These are phyloP conservation scores for Drosophila ironensis DNA, from an alignment of 1,140 invertebrate genomes.

Conservation along the genomic window DNA sequence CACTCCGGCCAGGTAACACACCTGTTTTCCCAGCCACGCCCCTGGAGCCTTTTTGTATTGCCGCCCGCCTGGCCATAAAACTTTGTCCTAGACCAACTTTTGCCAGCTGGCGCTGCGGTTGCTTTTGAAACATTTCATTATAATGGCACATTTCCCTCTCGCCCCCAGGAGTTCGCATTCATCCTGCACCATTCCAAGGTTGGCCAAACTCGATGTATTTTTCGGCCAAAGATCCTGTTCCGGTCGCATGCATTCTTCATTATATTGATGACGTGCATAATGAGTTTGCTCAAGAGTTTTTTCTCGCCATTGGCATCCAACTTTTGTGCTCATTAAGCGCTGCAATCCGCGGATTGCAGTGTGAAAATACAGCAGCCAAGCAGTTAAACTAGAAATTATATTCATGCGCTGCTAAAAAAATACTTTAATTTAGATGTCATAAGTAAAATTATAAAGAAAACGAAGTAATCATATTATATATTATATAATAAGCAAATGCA, in stretches of 20 bases:
- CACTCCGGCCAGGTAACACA: slow-evolving; percentile 34
- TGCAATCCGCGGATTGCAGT: slow-evolving; percentile 4
- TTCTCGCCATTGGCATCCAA: not conserved
- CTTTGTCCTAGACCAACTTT: slow-evolving; percentile 81
- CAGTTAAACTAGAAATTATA: slow-evolving; percentile 7
- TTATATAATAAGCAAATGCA: too few relatives aligned
- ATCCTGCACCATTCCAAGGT: slow-evolving; percentile 51
- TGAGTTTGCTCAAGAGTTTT: slow-evolving; percentile 8
- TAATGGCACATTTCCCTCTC: slow-evolving; percentile 21
- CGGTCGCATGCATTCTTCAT: slow-evolving; percentile 5
- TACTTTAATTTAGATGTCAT: not conserved
- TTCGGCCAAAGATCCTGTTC: slow-evolving; percentile 5
- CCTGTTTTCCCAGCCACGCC: slow-evolving; percentile 1
- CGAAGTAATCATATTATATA: too few relatives aligned
- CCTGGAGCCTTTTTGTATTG: not conserved
- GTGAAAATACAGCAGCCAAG: not conserved
- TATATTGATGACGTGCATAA: slow-evolving; percentile 48
- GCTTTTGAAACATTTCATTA: slow-evolving; percentile 66
- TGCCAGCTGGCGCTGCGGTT: slow-evolving; percentile 28
- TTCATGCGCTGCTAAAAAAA: slow-evolving; percentile 18
- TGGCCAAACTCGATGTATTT: slow-evolving; percentile 37
- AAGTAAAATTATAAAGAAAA: not conserved
- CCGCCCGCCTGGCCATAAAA: slow-evolving; percentile 19
- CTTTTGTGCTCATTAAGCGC: slow-evolving; percentile 37
- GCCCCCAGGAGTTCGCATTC: slow-evolving; percentile 8